Conservation (phyloP, 1,140 invertebrate species). For the Spodoptera litura region DNA sequence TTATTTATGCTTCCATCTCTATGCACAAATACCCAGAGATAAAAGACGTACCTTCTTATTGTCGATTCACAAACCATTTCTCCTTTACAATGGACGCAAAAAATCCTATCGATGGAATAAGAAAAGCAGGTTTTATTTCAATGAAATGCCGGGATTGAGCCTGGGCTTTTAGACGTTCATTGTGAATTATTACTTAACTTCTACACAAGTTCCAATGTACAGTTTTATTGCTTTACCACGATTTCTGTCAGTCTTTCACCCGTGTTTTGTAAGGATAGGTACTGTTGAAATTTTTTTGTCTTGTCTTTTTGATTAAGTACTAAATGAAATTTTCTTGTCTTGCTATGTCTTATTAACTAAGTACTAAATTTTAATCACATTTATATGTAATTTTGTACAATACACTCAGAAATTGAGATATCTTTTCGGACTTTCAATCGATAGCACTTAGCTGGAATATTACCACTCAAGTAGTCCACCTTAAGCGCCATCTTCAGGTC, state of each 20-base stretch:
- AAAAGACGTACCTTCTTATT: conserved; percentile 56
- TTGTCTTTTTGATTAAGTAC: too few species aligned
- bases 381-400: too few species aligned
- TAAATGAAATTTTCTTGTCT: neutral
- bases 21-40: conserved; percentile 54
- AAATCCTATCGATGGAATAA: conserved; percentile 36
- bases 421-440: too few species aligned
- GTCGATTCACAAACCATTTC: conserved; percentile 57
- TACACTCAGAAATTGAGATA: too few species aligned
- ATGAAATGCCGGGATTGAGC: conserved; percentile 19
- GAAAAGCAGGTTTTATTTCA: conserved; percentile 41
- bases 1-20: conserved; percentile 54
- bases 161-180: conserved; percentile 30
- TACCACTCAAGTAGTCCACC: neutral
- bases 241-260: conserved; percentile 8
- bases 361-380: too few species aligned
- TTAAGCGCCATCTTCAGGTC: conserved; percentile 1
- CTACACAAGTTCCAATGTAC: conserved; percentile 3
- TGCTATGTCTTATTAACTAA: too few species aligned
- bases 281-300: neutral
- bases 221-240: conserved; percentile 27
- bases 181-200: conserved; percentile 42
- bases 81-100: conserved; percentile 45
- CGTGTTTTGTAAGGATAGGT: neutral
- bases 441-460: too few species aligned